These are phyloP conservation scores for Coregonus clupeaformis DNA, from an alignment of 2,113 vertebrate species.

Conservation along the genomic window DNA sequence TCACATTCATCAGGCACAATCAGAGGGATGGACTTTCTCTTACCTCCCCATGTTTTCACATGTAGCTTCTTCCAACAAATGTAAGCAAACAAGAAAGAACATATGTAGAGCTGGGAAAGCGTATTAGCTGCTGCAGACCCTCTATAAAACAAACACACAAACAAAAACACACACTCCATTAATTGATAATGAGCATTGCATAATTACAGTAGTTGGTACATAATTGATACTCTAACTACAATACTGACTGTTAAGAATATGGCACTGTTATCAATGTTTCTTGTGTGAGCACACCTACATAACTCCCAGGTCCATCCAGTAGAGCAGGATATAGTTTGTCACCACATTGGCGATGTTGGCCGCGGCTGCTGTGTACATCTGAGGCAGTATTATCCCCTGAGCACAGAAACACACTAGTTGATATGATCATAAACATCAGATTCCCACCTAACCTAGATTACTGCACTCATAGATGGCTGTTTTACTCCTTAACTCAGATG, in stretches of 20 bases:
- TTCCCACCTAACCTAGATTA: not conserved
- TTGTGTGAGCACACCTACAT: constrained; percentile 72
- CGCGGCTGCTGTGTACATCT: constrained; percentile 75
- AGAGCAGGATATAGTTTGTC: constrained; percentile 81
- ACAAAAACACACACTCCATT: not conserved
- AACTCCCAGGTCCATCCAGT: constrained; percentile 83
- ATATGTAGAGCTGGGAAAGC: constrained; percentile 77
- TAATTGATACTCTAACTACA: not conserved
- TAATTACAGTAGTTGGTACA: not conserved
- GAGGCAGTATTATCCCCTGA: constrained; percentile 86
- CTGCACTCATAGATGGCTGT: constrained; percentile 2
- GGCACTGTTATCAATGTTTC: not conserved
- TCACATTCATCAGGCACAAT: not conserved
- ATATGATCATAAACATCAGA: not conserved
- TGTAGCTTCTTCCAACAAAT: constrained; percentile 83
- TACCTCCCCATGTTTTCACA: constrained; percentile 85
- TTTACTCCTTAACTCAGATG: not conserved
- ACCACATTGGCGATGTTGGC: constrained; percentile 82
- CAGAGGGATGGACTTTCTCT: constrained; percentile 9
- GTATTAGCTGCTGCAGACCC: constrained; percentile 87
- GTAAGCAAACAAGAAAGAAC: constrained; percentile 75
- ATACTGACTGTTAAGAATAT: not conserved
- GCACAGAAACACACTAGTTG: constrained; percentile 32
- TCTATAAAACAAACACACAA: constrained; percentile 58
- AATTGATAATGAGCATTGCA: not conserved